Percentiles rank a stretch among this genome's conserved stretches.
phyloP scores from a whole-genome alignment of 1,140 invertebrate species.

The Ips nitidus region DNA sequence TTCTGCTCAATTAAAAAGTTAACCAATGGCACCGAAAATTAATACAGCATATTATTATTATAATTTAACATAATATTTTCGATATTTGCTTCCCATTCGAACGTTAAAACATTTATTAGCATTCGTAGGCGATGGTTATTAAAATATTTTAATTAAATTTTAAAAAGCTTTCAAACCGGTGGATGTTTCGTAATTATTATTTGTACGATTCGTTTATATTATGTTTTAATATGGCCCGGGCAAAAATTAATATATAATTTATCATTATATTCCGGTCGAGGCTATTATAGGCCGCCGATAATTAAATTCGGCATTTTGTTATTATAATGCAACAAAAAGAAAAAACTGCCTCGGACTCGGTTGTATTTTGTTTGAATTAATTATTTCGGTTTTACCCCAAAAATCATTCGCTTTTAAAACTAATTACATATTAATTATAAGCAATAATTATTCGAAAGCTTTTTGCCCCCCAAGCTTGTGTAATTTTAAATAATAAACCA shows the following conservation, averaged over 20 bases:
- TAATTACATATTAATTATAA: constrained; percentile 24
- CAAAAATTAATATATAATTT: constrained; percentile 34
- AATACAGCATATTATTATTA: constrained; percentile 20
- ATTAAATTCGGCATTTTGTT: constrained; percentile 20
- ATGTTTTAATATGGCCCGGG: constrained; percentile 25
- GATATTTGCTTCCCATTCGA: constrained; percentile 10
- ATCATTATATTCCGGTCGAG: constrained; percentile 20
- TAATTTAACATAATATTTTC: constrained; percentile 29
- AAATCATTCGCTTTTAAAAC: constrained; percentile 24
- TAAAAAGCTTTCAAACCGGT: constrained; percentile 28
- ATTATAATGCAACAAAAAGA: constrained; percentile 9
- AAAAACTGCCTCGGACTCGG: constrained; percentile 8
- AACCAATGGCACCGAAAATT: constrained; percentile 14
- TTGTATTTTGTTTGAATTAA: constrained; percentile 27
- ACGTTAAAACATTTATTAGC: constrained; percentile 29
- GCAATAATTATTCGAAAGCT: constrained; percentile 15
- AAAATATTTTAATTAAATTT: constrained; percentile 33
- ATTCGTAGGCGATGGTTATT: constrained; percentile 27
- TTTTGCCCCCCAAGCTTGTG: background rate
- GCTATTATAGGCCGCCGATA: constrained; percentile 11
- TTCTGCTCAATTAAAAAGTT: constrained; percentile 23
- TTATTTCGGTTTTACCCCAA: constrained; percentile 15
- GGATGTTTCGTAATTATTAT: constrained; percentile 30
- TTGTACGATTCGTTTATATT: constrained; percentile 32
- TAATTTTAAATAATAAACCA: too few species aligned